Base-by-base conservation (phyloP, 2,888 invertebrate genomes). In the Automeris io region DNA sequence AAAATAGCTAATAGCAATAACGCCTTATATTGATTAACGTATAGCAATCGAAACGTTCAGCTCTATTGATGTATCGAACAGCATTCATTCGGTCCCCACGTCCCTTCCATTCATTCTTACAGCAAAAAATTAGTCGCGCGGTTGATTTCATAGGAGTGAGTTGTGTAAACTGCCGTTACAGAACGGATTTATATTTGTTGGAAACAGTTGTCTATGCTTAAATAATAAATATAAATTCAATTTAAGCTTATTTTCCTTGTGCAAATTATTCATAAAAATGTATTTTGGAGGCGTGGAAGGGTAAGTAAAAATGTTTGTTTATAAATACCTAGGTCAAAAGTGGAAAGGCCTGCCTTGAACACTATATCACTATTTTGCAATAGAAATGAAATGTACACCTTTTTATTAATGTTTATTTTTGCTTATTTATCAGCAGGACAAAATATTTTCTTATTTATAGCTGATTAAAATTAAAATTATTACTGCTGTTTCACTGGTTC, bases 281-380 rank as follows among this genome's bases (percentile, higher is more conserved):
- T 80, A 69, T 62, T 85, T 82, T 44, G 85, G 81, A 32, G 85
- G 85, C 25, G 74, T 83, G 18, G 85, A 85, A 62, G 85, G 85
- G 85, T 85, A 45, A 70, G 81, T 67, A 35, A 9, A 18, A 4
- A 32, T 33, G 26, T 26, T 38, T 35, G 23, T 40, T 36, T 36
- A 36, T 18, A 33, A 32, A 39, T 45, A 43, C 43, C 42, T 46
- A 48, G 47, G 19, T 33, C 46, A 74, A 82, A 75, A 82, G 82
- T 80, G 65, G 74, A 80, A 81, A 77, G 74, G 70, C 47, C 71
- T 47, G 61, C 81, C 80, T 83, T 83, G 81, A 64, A 46, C 53
- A 65, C 67, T 29, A 62, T 58, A 60, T 67, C 71, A 51, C 40
- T 40, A 57, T 78, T 71, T 69, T 57, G 53, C 57, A 65, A 68